Evolutionary conservation across 2,797 vertebrate genomes (phyloP).

Genomic region (Pampus argenteus): DNA sequence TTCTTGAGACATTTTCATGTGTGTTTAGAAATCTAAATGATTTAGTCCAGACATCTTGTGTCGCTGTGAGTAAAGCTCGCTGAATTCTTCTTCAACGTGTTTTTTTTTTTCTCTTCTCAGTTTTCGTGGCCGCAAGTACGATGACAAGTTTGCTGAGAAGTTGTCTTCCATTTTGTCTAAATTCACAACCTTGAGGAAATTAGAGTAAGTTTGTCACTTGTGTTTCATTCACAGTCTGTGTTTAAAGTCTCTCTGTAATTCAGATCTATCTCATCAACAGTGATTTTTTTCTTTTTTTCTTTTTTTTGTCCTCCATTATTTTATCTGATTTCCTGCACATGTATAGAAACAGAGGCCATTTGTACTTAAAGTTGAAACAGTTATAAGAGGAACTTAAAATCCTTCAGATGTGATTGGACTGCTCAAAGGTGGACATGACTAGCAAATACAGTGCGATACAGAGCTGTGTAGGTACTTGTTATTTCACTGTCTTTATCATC

Average conservation of each 20-base stretch:
- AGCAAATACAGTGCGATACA: no score
- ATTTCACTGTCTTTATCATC: no score
- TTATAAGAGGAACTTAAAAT: background rate
- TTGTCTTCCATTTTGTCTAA: conserved; percentile 83
- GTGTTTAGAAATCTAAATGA: background rate
- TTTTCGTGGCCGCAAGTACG: conserved; percentile 90
- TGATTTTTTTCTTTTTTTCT: no score
- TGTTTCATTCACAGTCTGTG: background rate
- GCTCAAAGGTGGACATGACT: no score
- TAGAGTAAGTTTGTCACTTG: conserved; percentile 84
- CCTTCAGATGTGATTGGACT: no score
- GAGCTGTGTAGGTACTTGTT: no score
- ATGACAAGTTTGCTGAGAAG: conserved; percentile 87
- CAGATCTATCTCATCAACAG: background rate
- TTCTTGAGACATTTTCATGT: background rate
- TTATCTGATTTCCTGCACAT: background rate
- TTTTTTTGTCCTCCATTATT: background rate
- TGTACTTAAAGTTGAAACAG: background rate
- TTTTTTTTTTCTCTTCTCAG: conserved; percentile 70
- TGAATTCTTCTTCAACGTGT: background rate
- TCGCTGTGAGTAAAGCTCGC: background rate
- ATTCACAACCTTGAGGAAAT: conserved; percentile 82
- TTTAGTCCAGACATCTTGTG: background rate
- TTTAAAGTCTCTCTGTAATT: background rate
- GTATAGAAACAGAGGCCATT: background rate